phyloP scores from a whole-genome alignment of 2,113 vertebrate genomes.

The Cyprinus carpio region DNA sequence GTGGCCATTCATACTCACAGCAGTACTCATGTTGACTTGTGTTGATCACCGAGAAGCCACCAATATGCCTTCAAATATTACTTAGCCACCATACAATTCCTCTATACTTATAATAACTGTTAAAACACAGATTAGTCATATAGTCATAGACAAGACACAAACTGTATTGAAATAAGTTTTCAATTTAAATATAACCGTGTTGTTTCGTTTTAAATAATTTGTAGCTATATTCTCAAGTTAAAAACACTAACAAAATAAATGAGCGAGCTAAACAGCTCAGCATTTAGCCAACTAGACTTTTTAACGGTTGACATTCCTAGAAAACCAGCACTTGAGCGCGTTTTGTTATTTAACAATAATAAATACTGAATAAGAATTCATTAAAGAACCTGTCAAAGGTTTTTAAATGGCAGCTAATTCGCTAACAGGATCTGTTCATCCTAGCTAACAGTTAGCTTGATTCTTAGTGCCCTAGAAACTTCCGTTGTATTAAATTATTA shows the following conservation, averaged over 20 bases:
- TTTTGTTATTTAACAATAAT: not conserved
- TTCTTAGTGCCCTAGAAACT: not conserved
- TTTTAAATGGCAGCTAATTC: not conserved
- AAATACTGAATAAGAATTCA: not conserved
- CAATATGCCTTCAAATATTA: not conserved
- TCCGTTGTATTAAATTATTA: not conserved
- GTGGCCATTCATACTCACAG: constrained; percentile 51
- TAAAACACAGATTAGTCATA: no score
- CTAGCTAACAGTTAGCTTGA: not conserved
- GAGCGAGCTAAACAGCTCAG: not conserved
- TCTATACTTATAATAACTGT: not conserved
- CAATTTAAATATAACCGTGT: not conserved
- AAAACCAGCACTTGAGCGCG: not conserved
- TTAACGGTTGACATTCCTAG: not conserved
- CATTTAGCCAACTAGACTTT: not conserved
- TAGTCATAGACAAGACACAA: no score
- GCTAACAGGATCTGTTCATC: not conserved
- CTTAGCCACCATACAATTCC: not conserved
- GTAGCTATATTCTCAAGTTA: not conserved
- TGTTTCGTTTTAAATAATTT: not conserved
- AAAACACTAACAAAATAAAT: no score
- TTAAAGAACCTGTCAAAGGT: not conserved
- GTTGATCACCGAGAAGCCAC: not conserved
- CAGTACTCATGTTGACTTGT: constrained; percentile 54
- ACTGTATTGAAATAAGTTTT: not conserved